Evolutionary conservation across 2,113 vertebrate species (phyloP).

Genomic region (Centropristis striata): DNA sequence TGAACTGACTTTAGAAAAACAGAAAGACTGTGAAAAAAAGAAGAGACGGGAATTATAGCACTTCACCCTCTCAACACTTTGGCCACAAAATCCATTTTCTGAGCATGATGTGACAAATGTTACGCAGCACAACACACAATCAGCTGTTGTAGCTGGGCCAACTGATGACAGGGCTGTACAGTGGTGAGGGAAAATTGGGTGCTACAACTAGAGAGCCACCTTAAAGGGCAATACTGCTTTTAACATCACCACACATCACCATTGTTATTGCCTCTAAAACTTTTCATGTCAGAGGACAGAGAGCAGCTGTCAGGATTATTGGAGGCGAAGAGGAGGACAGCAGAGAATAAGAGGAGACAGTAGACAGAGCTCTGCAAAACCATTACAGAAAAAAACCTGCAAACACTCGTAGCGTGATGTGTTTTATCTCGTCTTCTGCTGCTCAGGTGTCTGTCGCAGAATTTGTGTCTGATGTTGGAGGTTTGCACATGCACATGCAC

Average conservation of each 20-base stretch:
- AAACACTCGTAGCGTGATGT: conserved; percentile 5
- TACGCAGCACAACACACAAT: conserved; percentile 19
- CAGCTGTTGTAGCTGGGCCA: conserved; percentile 20
- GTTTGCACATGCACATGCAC: no score
- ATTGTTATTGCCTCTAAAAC: background rate
- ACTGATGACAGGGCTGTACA: conserved; percentile 24
- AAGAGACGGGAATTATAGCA: conserved; percentile 5
- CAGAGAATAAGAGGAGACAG: background rate
- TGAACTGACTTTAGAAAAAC: conserved; percentile 14
- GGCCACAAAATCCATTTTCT: conserved; percentile 35
- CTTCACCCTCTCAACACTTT: background rate
- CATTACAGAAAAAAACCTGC: conserved; percentile 9
- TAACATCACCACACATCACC: background rate
- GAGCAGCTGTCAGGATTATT: conserved; percentile 5
- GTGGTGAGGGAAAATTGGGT: background rate
- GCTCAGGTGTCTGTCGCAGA: background rate
- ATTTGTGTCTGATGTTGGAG: background rate
- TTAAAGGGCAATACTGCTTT: background rate
- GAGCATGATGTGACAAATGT: background rate
- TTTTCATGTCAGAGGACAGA: background rate
- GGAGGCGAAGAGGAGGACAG: background rate
- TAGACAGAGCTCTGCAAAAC: background rate
- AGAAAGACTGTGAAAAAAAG: background rate
- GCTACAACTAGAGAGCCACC: background rate
- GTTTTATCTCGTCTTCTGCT: conserved; percentile 40